phyloP scores from a whole-genome alignment of 1,140 invertebrate species.

The Xylocopa sonorina region DNA sequence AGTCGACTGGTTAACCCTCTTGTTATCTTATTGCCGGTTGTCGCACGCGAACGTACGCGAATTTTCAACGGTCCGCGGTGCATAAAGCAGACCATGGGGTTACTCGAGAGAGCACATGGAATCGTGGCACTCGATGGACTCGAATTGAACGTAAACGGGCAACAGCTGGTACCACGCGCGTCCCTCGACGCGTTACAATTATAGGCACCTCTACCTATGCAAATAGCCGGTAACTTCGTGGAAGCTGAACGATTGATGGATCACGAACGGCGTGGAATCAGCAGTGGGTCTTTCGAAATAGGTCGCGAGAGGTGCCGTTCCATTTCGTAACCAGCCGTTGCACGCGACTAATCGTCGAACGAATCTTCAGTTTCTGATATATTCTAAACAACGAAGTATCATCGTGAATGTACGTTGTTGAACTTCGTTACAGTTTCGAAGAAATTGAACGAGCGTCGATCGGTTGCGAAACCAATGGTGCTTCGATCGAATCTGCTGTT shows the following conservation, averaged over 20 bases:
- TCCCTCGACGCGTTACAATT: not conserved
- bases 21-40: slow-evolving; percentile 44
- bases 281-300: no score
- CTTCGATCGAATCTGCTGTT: no score
- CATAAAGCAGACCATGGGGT: slow-evolving; percentile 24
- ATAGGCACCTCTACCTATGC: slow-evolving; percentile 24
- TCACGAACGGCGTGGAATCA: not conserved
- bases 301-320: no score
- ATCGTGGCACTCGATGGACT: slow-evolving; percentile 26
- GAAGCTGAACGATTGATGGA: slow-evolving; percentile 7
- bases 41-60: slow-evolving; percentile 40
- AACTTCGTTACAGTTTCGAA: no score
- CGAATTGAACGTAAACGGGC: slow-evolving; percentile 33
- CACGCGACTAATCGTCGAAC: no score
- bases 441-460: no score
- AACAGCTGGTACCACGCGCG: slow-evolving; percentile 46
- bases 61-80: slow-evolving; percentile 43
- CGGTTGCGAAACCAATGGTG: no score
- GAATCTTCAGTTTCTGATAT: no score
- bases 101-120: slow-evolving; percentile 47
- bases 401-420: no score
- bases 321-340: no score
- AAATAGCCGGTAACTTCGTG: slow-evolving; percentile 40
- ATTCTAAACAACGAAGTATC: no score
- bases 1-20: not conserved